Conservation (phyloP, 2,113 vertebrate species). For the Pseudopipra pipra region DNA sequence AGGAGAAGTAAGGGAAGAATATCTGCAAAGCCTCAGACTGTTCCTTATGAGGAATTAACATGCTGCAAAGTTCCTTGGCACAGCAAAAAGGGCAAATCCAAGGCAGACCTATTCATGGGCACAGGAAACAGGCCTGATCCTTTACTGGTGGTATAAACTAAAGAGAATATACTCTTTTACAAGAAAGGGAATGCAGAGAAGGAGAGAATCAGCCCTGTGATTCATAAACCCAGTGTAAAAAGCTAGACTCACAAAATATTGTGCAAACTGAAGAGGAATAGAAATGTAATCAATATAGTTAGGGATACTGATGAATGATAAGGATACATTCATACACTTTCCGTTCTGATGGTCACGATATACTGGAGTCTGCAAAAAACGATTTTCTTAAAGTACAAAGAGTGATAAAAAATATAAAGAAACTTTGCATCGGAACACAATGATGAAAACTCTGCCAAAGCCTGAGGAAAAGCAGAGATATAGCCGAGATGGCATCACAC, state of each 20-base stretch:
- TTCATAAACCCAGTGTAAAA: not conserved
- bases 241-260: not conserved
- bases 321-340: not conserved
- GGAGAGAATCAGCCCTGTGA: not conserved
- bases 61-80: not conserved
- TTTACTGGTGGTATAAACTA: not conserved
- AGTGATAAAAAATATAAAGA: conserved; percentile 3
- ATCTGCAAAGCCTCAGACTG: not conserved
- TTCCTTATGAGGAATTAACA: not conserved
- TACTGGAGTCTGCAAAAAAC: not conserved
- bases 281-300: not conserved
- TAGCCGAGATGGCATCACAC: conserved; percentile 39
- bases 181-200: not conserved
- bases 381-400: not conserved
- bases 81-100: not conserved
- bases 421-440: conserved; percentile 39
- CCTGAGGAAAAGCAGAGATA: conserved; percentile 29
- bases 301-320: not conserved
- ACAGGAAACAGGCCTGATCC: not conserved
- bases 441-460: conserved; percentile 40
- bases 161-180: not conserved
- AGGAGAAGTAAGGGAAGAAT: not conserved
- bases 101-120: not conserved
- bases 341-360: not conserved
- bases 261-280: not conserved